Percentiles rank a stretch among this genome's conserved stretches.
phyloP scores from a whole-genome alignment of 2,888 invertebrate genomes.

The Synanthedon andrenaeformis region DNA sequence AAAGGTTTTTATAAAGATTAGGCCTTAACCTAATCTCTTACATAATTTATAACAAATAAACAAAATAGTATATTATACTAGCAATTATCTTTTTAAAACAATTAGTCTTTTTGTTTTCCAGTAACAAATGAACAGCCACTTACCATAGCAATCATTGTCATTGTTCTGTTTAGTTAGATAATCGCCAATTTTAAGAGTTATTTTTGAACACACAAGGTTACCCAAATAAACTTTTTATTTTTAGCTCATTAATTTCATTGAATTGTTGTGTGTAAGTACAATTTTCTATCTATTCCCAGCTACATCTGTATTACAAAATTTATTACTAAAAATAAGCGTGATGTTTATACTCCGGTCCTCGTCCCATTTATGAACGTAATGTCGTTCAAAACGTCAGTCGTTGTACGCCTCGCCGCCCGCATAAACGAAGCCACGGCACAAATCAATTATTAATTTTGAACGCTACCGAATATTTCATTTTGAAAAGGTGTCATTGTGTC shows the following conservation, averaged over 20 bases:
- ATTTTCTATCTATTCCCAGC: background rate
- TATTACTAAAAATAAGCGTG: constrained; percentile 30
- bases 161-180: no score
- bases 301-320: background rate
- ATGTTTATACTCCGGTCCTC: constrained; percentile 24
- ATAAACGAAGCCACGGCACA: constrained; percentile 15
- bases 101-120: no score
- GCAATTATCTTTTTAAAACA: no score
- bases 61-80: no score
- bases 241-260: background rate
- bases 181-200: no score
- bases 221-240: background rate
- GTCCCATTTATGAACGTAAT: constrained; percentile 21
- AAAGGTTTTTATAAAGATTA: no score
- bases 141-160: no score
- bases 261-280: background rate
- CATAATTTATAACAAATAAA: no score
- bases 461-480: constrained; percentile 16
- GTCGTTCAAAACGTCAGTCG: constrained; percentile 25
- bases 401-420: constrained; percentile 14
- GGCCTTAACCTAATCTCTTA: no score
- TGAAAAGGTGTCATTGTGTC: constrained; percentile 33
- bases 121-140: no score
- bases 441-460: constrained; percentile 21
- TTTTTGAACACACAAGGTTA: no score